Conservation (phyloP, 2,113 vertebrate species). For the Machaerirhynchus nigripectus region DNA sequence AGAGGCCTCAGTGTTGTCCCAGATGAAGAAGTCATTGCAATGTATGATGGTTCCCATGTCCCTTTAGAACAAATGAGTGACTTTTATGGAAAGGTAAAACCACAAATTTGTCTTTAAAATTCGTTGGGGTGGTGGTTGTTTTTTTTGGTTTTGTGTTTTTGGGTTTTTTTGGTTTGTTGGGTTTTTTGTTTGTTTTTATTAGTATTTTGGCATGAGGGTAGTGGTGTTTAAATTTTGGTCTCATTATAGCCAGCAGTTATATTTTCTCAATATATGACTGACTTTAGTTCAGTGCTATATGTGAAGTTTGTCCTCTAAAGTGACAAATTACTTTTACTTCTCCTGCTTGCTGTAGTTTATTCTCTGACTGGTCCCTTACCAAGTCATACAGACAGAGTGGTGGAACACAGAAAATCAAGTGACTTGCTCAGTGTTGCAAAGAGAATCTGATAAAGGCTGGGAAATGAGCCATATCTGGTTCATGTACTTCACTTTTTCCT, state of each 20-base stretch:
- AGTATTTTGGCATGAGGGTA: too few relatives aligned
- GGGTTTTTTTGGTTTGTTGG: background rate
- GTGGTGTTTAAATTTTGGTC: background rate
- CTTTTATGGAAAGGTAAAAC: slow-evolving; percentile 94
- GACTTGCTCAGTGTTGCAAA: background rate
- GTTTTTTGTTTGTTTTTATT: background rate
- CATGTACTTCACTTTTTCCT: background rate
- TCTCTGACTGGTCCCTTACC: background rate
- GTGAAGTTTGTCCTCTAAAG: background rate
- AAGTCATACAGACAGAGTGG: background rate
- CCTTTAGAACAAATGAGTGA: slow-evolving; percentile 98
- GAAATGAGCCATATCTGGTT: background rate
- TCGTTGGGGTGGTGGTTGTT: background rate
- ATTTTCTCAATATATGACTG: background rate
- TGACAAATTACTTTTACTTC: background rate
- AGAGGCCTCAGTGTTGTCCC: slow-evolving; percentile 92
- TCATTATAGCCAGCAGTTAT: background rate
- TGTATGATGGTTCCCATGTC: slow-evolving; percentile 95
- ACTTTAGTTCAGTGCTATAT: background rate
- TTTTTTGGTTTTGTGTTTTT: background rate
- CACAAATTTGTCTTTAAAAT: background rate
- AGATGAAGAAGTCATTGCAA: slow-evolving; percentile 94
- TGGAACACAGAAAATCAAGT: background rate
- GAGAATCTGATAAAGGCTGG: slow-evolving; percentile 22
- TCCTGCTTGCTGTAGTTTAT: background rate